Base-by-base conservation (phyloP, 2,888 invertebrate genomes). In the Brenthis hecate region DNA sequence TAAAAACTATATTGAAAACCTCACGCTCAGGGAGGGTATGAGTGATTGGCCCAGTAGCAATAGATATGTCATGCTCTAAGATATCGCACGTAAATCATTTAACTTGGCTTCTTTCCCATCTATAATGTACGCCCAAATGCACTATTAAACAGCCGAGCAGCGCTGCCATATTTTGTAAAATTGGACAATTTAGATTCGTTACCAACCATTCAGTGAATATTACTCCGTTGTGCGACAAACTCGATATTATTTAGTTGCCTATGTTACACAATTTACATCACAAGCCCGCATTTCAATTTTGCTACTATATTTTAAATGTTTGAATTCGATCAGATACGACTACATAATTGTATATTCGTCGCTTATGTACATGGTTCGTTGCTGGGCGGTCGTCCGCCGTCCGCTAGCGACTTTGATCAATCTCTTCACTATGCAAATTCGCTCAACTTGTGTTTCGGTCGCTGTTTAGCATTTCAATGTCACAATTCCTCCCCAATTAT, bases 401-500 rank as follows among this genome's bases (percentile, higher is more conserved):
- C 65, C 23, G 19, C 43, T 16, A 28, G 36, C 58, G 47, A 14
- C 58, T 47, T 16, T 73, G 77, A 81, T 81, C 77, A 79, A 83
- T 80, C 79, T 79, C 75, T 75, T 74, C 76, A 74, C 74, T 82
- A 84, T 85, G 82, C 77, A 78, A 84, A 85, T 84, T 73, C 63
- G 74, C 72, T 67, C 68, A 77, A 74, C 79, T 78, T 81, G 80
- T 79, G 79, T 81, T 81, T 77, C 72, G 73, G 32, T 56, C 56
- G 23, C 78, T 81, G 77, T 79, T 85, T 84, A 80, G 81, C 82
- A 83, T 85, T 82, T 81, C 76, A 78, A 79, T 77, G 78, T 76
- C 77, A 77, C 80, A 81, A 82, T 83, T 79, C 78, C 76, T 79
- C 77, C 78, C 76, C 82, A 84, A 85, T 86, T 85, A 85, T 86